Base-by-base conservation (phyloP, 2,888 invertebrate genomes). In the Xylocampa areola region DNA sequence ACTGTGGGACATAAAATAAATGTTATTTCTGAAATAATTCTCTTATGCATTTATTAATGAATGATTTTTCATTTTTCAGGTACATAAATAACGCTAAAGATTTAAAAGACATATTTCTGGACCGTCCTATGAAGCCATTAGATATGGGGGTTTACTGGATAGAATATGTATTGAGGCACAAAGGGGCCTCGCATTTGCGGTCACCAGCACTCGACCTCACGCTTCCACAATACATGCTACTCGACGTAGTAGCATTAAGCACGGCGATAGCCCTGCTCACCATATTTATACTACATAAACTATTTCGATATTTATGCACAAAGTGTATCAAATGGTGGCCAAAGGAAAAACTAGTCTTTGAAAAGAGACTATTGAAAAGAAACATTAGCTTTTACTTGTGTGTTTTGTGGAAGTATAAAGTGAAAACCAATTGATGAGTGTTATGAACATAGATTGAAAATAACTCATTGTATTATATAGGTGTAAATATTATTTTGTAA, bases 141-240 rank as follows among this genome's bases (percentile, higher is more conserved):
- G 95, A 96, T 21, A 95, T 94, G 17, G 95, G 95, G 0, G 85
- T 95, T 0, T 96, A 95, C 83, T 96, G 96, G 96, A 93, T 95
- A 43, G 96, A 96, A 80, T 95, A 96, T 68, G 94, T 96, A 0
- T 82, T 95, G 5, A 91, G 95, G 29, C 95, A 95, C 69, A 92
- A 94, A 51, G 95, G 95, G 0, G 95, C 95, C 0, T 68, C 81
- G 0, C 94, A 95, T 57, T 62, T 95, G 19, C 85, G 94, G 32
- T 94, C 94, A n/a, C 91, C 94, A 0, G 94, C 94, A 0, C 82
- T 93, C 1, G 93, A 94, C 53, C 81, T 95, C 11, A 77, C 90
- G 0, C 83, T 89, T 61, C 82, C 91, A 23, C 94, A 95, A 90
- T 87, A 91, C 71, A 74, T 92, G 14, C 77, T 94, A 41, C 72